Percentiles rank a stretch among this genome's conserved stretches.
Conservation (phyloP, 2,888 invertebrate genomes). For the Limnephilus auricula region DNA sequence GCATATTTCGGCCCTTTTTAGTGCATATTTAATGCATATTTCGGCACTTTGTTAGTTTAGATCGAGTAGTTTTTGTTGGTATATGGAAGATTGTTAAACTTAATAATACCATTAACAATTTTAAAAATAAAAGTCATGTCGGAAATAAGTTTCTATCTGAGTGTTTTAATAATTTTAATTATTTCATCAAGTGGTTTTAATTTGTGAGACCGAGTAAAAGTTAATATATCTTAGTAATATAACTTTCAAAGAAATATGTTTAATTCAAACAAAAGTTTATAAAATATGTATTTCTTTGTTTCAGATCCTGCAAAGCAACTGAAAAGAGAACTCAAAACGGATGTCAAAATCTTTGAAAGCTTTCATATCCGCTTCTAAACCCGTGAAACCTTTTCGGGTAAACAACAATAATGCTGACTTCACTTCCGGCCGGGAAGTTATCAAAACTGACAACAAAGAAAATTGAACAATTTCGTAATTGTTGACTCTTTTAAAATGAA, state of each 20-base stretch:
- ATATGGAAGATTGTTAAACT: too few species aligned
- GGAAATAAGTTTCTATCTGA: too few species aligned
- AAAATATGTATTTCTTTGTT: neutral
- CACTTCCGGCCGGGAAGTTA: neutral
- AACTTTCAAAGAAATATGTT: neutral
- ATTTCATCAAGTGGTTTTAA: too few species aligned
- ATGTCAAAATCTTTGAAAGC: neutral
- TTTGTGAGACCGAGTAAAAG: too few species aligned
- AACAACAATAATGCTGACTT: neutral
- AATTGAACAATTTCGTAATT: neutral
- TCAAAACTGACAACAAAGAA: neutral
- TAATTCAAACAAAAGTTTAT: neutral
- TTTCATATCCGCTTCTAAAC: neutral
- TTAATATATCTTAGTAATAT: too few species aligned
- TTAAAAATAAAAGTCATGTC: too few species aligned
- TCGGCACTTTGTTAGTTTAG: too few species aligned
- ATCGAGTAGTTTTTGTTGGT: too few species aligned
- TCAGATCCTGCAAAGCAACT: neutral
- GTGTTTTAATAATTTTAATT: too few species aligned
- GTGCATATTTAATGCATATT: too few species aligned
- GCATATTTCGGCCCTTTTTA: too few species aligned
- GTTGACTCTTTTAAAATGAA: neutral
- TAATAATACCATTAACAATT: too few species aligned
- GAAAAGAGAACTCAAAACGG: neutral
- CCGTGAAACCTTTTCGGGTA: neutral